Conservation (phyloP, 2,113 vertebrate species). For the Brachyhypopomus occidentalis region DNA sequence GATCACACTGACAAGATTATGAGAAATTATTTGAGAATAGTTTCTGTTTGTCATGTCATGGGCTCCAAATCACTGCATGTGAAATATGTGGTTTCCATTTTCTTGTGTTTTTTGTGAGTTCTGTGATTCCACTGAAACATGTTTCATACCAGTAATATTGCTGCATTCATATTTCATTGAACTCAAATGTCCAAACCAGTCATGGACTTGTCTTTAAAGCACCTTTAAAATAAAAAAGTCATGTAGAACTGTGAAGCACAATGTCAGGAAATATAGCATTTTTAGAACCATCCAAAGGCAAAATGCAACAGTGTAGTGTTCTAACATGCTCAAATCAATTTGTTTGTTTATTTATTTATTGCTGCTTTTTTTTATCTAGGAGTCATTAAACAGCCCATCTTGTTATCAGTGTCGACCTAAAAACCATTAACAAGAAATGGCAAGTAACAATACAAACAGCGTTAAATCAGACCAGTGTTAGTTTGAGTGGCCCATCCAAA, state of each 20-base stretch:
- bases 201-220: conserved; percentile 23
- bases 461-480: not conserved
- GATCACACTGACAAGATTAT: too few species aligned
- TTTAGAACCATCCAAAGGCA: conserved; percentile 7
- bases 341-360: not conserved
- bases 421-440: not conserved
- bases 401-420: not conserved
- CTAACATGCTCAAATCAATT: not conserved
- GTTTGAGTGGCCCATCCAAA: not conserved
- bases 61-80: conserved; percentile 22
- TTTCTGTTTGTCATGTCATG: too few species aligned
- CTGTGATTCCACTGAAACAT: conserved; percentile 35
- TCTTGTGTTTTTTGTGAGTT: not conserved
- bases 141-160: conserved; percentile 23
- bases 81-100: conserved; percentile 18
- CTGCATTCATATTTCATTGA: conserved; percentile 27
- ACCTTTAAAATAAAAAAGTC: conserved; percentile 7
- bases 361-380: conserved; percentile 4
- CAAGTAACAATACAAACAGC: not conserved
- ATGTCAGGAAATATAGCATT: conserved; percentile 27
- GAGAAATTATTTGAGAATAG: not conserved
- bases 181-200: conserved; percentile 45
- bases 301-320: not conserved
- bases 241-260: conserved; percentile 25
- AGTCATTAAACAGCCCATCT: conserved; percentile 5